These are phyloP conservation scores for Harpalus rubripes DNA, from an alignment of 2,888 invertebrate species.

Conservation along the genomic window DNA sequence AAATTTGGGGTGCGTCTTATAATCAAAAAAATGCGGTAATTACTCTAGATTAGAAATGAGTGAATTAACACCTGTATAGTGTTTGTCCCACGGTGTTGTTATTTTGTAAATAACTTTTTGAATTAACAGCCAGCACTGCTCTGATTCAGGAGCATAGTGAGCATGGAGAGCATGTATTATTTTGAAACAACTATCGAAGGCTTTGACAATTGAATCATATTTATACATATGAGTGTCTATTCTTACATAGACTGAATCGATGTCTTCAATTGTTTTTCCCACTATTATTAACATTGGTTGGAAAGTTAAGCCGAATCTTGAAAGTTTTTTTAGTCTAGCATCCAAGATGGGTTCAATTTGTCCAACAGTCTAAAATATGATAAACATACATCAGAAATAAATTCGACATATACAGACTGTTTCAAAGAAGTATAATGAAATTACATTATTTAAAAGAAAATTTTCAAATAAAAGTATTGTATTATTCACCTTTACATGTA, in stretches of 20 bases:
- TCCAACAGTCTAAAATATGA: conserved; percentile 16
- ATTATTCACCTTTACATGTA: no score
- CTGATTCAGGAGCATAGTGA: neutral
- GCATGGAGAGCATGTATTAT: no score
- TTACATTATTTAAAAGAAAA: no score
- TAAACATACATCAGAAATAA: neutral
- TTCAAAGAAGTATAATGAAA: no score
- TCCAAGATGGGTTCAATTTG: neutral
- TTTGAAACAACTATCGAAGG: neutral
- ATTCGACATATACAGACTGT: no score
- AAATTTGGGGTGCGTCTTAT: neutral
- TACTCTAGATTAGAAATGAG: no score
- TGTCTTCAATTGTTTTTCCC: neutral
- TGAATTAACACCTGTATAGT: no score
- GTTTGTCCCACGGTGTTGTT: neutral
- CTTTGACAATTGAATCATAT: neutral
- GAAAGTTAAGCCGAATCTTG: neutral
- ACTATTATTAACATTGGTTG: conserved; percentile 9
- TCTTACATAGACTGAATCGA: conserved; percentile 1
- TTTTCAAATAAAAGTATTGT: no score
- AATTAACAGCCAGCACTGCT: conserved; percentile 11
- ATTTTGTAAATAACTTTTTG: conserved; percentile 4
- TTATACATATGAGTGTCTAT: conserved; percentile 9
- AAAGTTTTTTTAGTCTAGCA: neutral
- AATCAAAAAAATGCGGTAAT: neutral